Percentiles rank a stretch among this genome's conserved stretches.
Conservation (phyloP, 2,797 vertebrate genomes). For the Margarornis squamiger region DNA sequence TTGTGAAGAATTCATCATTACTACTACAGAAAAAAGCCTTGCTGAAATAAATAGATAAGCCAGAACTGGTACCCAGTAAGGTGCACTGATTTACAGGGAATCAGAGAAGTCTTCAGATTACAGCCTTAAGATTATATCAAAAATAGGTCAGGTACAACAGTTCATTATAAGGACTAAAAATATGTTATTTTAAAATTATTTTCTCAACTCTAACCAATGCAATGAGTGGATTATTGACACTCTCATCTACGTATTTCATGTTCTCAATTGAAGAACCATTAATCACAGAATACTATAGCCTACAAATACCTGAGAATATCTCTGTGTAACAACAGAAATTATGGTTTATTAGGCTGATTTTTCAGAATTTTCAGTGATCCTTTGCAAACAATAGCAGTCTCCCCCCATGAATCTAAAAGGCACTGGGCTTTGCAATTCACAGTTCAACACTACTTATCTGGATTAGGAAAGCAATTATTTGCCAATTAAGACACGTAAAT, state of each 20-base stretch:
- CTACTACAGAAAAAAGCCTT: not conserved
- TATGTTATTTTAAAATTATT: not conserved
- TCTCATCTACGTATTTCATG: not conserved
- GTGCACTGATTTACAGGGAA: not conserved
- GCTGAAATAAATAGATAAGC: not conserved
- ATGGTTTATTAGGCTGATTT: not conserved
- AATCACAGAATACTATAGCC: not conserved
- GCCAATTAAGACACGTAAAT: not conserved
- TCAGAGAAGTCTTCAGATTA: not conserved
- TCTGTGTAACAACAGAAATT: not conserved
- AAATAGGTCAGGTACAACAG: not conserved
- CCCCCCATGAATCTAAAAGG: not conserved
- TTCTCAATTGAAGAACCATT: not conserved
- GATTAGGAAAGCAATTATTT: constrained; percentile 7
- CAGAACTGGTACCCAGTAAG: not conserved
- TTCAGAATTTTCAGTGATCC: not conserved
- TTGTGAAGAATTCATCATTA: not conserved
- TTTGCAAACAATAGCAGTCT: not conserved
- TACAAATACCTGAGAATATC: not conserved
- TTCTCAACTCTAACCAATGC: not conserved
- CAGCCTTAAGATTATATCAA: not conserved
- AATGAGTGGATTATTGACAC: not conserved
- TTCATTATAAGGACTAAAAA: not conserved
- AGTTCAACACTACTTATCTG: not conserved
- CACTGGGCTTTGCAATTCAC: not conserved